These are phyloP conservation scores for Bhutanitis thaidina DNA, from an alignment of 2,888 invertebrate species.

Conservation along the genomic window DNA sequence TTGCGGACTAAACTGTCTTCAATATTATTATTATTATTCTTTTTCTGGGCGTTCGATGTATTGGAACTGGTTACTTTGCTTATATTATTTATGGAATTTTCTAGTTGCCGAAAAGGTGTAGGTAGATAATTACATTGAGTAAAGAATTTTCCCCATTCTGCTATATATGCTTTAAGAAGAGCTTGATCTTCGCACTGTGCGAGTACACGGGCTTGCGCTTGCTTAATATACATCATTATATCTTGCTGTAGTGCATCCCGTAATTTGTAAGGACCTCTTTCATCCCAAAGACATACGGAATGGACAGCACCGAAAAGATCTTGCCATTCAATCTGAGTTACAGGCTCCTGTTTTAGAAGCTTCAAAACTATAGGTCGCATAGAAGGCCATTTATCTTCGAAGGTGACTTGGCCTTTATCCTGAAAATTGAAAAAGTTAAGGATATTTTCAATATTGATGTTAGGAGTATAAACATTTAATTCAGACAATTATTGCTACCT, in stretches of 20 bases:
- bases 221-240: conserved; percentile 95
- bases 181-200: conserved; percentile 97
- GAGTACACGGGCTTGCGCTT: conserved; percentile 93
- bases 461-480: conserved; percentile 17
- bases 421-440: conserved; percentile 47
- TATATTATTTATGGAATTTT: conserved; percentile 86
- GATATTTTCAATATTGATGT: conserved; percentile 13
- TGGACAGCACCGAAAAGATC: conserved; percentile 98
- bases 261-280: conserved; percentile 94
- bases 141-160: conserved; percentile 99
- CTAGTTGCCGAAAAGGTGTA: conserved; percentile 95
- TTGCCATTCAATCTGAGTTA: conserved; percentile 98
- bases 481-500: conserved; percentile 35
- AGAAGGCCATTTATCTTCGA: conserved; percentile 98
- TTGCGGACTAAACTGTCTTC: conserved; percentile 96
- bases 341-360: conserved; percentile 95
- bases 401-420: conserved; percentile 91
- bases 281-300: conserved; percentile 98
- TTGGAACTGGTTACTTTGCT: conserved; percentile 64
- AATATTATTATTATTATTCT: conserved; percentile 78
- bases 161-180: conserved; percentile 96
- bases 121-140: conserved; percentile 98
- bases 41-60: conserved; percentile 63
- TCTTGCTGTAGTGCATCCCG: conserved; percentile 93
- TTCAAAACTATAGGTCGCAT: conserved; percentile 97